These are phyloP conservation scores for Aphelenchoides bicaudatus DNA, from an alignment of 2,888 invertebrate genomes.

Conservation along the genomic window DNA sequence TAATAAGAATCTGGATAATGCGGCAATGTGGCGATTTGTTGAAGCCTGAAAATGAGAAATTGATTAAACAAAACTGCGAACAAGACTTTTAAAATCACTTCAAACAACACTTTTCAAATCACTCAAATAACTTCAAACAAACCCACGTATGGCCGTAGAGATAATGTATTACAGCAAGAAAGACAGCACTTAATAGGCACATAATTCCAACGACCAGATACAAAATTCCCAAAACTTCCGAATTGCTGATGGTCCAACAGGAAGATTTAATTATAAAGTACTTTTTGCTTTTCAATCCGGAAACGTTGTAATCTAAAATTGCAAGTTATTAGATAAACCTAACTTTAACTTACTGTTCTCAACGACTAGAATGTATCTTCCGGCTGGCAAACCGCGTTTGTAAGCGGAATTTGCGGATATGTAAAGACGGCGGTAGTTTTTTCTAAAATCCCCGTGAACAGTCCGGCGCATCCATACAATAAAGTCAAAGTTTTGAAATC, in stretches of 20 bases:
- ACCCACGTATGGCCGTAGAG: not conserved
- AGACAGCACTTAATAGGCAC: not conserved
- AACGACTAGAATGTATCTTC: not conserved
- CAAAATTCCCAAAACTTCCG: not conserved
- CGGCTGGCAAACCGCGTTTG: not conserved
- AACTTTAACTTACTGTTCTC: not conserved
- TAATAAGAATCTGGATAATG: too few species aligned
- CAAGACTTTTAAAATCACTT: too few species aligned
- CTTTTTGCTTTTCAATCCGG: not conserved
- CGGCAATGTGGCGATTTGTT: too few species aligned
- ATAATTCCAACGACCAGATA: not conserved
- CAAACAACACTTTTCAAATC: too few species aligned
- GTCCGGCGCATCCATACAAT: constrained; percentile 99
- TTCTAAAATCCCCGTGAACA: constrained; percentile 87
- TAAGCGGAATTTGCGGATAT: not conserved
- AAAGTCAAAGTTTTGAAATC: constrained; percentile 90
- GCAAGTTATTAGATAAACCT: too few species aligned
- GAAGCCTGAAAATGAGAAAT: too few species aligned
- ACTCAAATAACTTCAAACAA: too few species aligned
- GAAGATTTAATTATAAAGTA: not conserved
- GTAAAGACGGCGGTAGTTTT: constrained; percentile 62
- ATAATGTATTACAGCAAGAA: not conserved
- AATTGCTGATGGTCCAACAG: not conserved
- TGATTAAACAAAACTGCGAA: too few species aligned
- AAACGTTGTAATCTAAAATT: not conserved